Conservation (phyloP, 2,113 vertebrate genomes). For the Bufo gargarizans region DNA sequence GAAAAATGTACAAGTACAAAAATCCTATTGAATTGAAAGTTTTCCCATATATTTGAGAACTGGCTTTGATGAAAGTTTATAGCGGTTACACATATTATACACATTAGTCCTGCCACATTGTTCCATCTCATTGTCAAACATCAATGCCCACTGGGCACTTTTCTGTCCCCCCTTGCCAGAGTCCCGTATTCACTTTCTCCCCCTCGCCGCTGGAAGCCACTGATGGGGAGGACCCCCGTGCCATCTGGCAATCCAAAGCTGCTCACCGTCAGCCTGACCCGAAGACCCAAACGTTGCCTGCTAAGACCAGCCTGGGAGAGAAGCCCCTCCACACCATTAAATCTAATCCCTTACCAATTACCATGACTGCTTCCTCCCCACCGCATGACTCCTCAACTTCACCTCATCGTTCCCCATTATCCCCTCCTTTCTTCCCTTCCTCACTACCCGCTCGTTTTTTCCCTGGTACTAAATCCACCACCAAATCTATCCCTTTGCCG, state of each 20-base stretch:
- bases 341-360: constrained; percentile 77
- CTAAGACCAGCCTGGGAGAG: constrained; percentile 76
- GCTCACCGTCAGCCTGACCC: constrained; percentile 76
- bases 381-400: constrained; percentile 52
- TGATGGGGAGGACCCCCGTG: constrained; percentile 70
- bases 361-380: constrained; percentile 57
- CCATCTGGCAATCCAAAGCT: constrained; percentile 61
- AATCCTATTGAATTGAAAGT: not conserved
- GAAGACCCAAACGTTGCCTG: constrained; percentile 91
- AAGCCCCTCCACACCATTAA: constrained; percentile 84
- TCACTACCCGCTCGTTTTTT: constrained; percentile 79
- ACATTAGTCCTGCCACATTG: constrained; percentile 50
- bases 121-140: constrained; percentile 63
- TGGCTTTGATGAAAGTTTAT: constrained; percentile 10
- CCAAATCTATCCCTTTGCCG: constrained; percentile 74
- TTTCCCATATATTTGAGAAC: not conserved
- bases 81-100: not conserved
- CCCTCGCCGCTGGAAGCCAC: constrained; percentile 76
- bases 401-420: constrained; percentile 65
- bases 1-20: not conserved
- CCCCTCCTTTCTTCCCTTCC: constrained; percentile 81
- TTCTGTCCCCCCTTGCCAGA: constrained; percentile 74
- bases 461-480: constrained; percentile 74
- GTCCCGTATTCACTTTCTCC: constrained; percentile 91
- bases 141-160: constrained; percentile 66